phyloP scores from a whole-genome alignment of 2,113 vertebrate species.

The Protobothrops flavoviridis region DNA sequence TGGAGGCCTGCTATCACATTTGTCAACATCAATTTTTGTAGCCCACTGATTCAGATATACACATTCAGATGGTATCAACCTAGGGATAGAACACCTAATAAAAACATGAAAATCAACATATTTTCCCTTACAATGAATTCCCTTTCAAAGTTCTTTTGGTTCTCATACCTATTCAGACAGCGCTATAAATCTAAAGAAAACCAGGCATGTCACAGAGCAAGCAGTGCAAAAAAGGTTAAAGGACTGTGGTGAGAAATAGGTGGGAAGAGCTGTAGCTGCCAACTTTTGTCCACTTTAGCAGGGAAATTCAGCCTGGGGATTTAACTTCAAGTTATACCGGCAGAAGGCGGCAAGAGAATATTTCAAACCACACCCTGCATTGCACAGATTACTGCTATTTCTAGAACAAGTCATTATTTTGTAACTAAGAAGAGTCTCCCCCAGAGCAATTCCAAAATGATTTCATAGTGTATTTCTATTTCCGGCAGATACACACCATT shows the following conservation, averaged over 20 bases:
- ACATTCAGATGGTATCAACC: background rate
- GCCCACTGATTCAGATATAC: background rate
- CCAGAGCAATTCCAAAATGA: constrained; percentile 12
- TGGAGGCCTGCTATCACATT: background rate
- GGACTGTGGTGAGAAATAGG: background rate
- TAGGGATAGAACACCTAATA: background rate
- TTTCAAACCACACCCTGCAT: background rate
- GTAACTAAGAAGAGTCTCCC: background rate
- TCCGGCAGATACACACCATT: constrained; percentile 67
- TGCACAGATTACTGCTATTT: background rate
- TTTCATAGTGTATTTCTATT: background rate
- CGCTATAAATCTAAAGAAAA: background rate
- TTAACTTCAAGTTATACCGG: background rate
- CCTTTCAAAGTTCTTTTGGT: background rate
- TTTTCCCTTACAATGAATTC: background rate
- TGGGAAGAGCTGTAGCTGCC: background rate
- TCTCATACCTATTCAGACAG: background rate
- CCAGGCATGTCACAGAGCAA: background rate
- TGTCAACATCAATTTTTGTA: background rate
- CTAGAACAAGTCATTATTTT: background rate
- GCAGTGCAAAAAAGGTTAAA: background rate
- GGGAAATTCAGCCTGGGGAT: background rate
- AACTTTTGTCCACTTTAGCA: background rate
- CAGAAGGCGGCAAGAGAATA: too few species aligned
- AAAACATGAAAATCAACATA: background rate